A percentile compares a stretch with the other conserved stretches of the same genome.
Conservation (phyloP, 2,888 invertebrate genomes). For the Drosophila diplacantha region DNA sequence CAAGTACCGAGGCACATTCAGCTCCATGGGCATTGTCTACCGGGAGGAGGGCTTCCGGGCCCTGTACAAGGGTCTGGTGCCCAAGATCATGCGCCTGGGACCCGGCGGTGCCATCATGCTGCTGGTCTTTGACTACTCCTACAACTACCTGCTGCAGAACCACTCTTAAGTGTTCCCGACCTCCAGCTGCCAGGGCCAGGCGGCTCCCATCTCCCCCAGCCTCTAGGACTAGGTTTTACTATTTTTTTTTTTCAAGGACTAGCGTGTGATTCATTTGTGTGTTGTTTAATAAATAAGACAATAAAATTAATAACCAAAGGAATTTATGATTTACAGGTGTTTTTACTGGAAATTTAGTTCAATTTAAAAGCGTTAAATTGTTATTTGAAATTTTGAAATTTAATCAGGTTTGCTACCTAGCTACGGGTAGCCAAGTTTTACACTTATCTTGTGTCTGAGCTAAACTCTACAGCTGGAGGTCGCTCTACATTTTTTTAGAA, state of each 20-base stretch:
- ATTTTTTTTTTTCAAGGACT: not conserved
- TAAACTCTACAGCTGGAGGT: not conserved
- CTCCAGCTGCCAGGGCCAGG: not conserved
- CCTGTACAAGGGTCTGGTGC: conserved; percentile 93
- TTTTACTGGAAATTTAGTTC: not conserved
- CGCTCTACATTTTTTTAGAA: not conserved
- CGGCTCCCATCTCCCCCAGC: not conserved
- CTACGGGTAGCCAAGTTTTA: not conserved
- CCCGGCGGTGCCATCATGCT: conserved; percentile 98
- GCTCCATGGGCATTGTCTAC: conserved; percentile 86
- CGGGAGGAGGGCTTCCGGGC: conserved; percentile 93
- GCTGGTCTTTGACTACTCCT: conserved; percentile 92
- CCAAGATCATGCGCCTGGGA: conserved; percentile 93
- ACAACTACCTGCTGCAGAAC: conserved; percentile 82
- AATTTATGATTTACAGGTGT: not conserved
- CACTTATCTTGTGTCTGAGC: not conserved
- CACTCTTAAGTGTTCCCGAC: conserved; percentile 68
- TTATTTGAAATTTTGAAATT: not conserved
- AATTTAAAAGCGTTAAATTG: not conserved
- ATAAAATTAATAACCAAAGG: not conserved
- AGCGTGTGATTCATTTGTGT: not conserved
- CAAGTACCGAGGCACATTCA: conserved; percentile 88
- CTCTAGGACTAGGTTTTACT: not conserved
- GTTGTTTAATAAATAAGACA: not conserved
- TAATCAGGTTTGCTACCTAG: not conserved